Conservation (phyloP, 2,113 vertebrate species). For the Chloropsis cyanopogon region DNA sequence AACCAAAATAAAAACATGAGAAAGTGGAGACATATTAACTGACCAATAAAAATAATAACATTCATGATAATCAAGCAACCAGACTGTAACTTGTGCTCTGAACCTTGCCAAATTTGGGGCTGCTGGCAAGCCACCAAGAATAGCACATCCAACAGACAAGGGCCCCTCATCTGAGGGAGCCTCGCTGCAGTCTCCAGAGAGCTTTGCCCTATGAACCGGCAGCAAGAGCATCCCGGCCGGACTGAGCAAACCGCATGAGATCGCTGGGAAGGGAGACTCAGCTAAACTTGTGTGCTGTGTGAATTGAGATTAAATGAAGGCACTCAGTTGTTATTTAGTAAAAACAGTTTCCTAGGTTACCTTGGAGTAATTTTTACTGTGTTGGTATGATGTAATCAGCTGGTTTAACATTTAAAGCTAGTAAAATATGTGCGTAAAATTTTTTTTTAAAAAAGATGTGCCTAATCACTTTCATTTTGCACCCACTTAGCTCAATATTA, state of each 20-base stretch:
- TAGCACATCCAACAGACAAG: slow-evolving; percentile 44
- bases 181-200: not conserved
- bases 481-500: slow-evolving; percentile 26
- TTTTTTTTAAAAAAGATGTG: not conserved
- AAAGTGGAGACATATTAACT: slow-evolving; percentile 3
- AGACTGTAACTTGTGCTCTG: not conserved
- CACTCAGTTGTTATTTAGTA: slow-evolving; percentile 55
- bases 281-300: not conserved
- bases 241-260: not conserved
- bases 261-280: not conserved
- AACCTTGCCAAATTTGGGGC: slow-evolving; percentile 52
- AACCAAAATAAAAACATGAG: not conserved
- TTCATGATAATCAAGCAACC: slow-evolving; percentile 11
- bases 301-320: slow-evolving; percentile 43
- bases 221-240: not conserved
- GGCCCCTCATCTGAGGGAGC: slow-evolving; percentile 46
- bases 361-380: slow-evolving; percentile 40
- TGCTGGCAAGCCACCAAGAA: slow-evolving; percentile 54
- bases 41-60: slow-evolving; percentile 43
- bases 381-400: slow-evolving; percentile 61
- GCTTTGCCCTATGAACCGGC: not conserved
- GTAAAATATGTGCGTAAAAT: slow-evolving; percentile 10
- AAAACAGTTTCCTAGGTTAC: slow-evolving; percentile 72
- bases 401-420: slow-evolving; percentile 55
- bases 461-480: slow-evolving; percentile 58